phyloP scores from a whole-genome alignment of 2,888 invertebrate genomes.

The Rhaphigaster nebulosa region DNA sequence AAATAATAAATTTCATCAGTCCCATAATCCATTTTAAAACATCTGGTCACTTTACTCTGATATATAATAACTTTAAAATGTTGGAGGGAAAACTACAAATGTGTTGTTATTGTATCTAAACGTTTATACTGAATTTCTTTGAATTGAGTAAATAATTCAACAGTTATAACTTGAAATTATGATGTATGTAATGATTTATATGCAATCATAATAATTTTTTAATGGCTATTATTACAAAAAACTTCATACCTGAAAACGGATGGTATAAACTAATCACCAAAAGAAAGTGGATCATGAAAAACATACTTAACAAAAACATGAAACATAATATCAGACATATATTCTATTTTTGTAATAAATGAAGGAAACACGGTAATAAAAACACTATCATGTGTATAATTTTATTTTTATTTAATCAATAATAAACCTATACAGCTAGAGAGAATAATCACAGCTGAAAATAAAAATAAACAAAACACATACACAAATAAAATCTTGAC shows the following conservation, averaged over 20 bases:
- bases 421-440: slow-evolving; percentile 65
- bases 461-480: slow-evolving; percentile 63
- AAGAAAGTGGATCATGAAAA: slow-evolving; percentile 32
- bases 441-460: slow-evolving; percentile 65
- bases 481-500: slow-evolving; percentile 56
- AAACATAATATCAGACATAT: slow-evolving; percentile 20
- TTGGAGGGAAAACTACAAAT: no score
- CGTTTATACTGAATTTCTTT: neutral
- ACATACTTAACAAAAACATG: slow-evolving; percentile 44
- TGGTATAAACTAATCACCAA: slow-evolving; percentile 30
- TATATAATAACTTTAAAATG: no score
- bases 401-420: slow-evolving; percentile 63
- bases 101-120: neutral
- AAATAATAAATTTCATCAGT: no score
- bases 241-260: slow-evolving; percentile 23
- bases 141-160: neutral
- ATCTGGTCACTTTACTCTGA: no score
- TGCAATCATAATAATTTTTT: neutral
- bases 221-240: neutral
- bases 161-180: neutral
- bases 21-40: no score
- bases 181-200: neutral
- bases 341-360: slow-evolving; percentile 28
- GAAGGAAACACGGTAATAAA: slow-evolving; percentile 27
- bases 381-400: slow-evolving; percentile 56